phyloP scores from a whole-genome alignment of 2,888 invertebrate genomes.

The Pinctada fucata region DNA sequence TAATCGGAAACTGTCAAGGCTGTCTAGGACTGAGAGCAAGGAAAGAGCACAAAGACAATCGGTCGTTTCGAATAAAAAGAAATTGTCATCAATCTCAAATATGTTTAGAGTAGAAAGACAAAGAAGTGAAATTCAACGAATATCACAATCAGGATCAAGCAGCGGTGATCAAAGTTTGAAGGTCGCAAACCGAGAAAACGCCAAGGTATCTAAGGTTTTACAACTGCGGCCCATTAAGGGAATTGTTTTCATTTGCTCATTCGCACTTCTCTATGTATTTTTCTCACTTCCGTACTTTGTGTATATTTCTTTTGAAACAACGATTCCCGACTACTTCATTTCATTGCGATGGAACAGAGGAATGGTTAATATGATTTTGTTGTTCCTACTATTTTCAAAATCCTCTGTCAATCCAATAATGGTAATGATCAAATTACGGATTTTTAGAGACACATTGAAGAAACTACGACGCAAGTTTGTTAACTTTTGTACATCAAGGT shows the following conservation, averaged over 20 bases:
- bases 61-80: background rate
- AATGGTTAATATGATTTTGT: background rate
- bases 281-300: background rate
- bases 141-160: too few species aligned
- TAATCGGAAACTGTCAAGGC: background rate
- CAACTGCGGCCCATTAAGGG: background rate
- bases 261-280: background rate
- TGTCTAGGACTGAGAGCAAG: background rate
- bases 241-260: background rate
- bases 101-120: background rate
- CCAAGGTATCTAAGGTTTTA: background rate
- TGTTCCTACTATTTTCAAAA: background rate
- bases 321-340: background rate
- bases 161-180: background rate
- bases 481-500: too few species aligned
- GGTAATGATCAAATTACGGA: background rate
- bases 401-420: background rate
- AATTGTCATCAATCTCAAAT: background rate
- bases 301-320: background rate
- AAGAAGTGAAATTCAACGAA: background rate
- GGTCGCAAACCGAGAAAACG: background rate
- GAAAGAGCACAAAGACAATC: background rate
- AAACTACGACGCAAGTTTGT: background rate
- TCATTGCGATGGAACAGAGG: background rate
- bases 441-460: background rate